Base-by-base conservation (phyloP, 2,888 invertebrate genomes). In the Amphimallon solstitiale region DNA sequence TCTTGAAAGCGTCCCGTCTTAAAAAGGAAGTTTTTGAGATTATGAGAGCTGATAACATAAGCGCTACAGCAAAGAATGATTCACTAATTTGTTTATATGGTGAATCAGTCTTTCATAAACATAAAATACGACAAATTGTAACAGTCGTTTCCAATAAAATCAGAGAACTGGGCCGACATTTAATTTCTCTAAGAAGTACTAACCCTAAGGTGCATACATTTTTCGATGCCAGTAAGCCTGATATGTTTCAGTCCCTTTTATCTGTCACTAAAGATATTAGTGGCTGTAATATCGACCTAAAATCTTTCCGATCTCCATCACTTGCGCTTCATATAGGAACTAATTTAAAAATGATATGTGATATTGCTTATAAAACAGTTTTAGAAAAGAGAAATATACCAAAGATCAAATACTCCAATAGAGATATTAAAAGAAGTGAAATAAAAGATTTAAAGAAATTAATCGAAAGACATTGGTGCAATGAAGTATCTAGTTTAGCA, bases 41-140 rank as follows among this genome's bases (percentile, higher is more conserved):
- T 37, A 69, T 70, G 70, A 60, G 67, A 19, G 15, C 70, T n/a
- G 68, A 70, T 49, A 21, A 61, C 17, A 65, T 69, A 35, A 67
- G 63, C 15, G 6, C 9, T n/a, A 29, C 37, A 14, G 70, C 62
- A 10, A 70, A 67, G 46, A 64, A 43, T 29, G 68, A 70, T 49
- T 52, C 66, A 12, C 45, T 68, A 38, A 70, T 70, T 51, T 69
- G 68, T 37, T 12, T 65, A 9, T 70, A 65, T 21, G 68, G 68
- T 2, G 70, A 70, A 67, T 10, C 38, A 7, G 35, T 65, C 14
- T 40, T 70, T 37, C 43, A 34, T 37, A 70, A 70, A 62, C 70
- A 70, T 54, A 69, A 70, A 48, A 60, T 69, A 45, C 67, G 65
- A 12, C 69, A 69, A 38, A 65, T 69, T 21, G 37, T 56, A 1